Conservation (phyloP, 1,140 invertebrate species). For the Microplitis demolitor region DNA sequence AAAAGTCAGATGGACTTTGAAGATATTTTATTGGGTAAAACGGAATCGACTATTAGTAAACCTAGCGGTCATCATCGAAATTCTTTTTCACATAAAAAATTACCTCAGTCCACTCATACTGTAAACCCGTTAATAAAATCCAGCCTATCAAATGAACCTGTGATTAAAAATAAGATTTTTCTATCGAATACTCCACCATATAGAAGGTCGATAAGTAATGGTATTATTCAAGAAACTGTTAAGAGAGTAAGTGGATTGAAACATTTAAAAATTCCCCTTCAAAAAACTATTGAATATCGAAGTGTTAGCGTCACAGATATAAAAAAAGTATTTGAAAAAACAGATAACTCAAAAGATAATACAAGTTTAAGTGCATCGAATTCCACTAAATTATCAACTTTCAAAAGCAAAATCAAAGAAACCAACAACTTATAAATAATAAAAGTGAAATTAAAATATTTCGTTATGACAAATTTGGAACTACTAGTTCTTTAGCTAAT, state of each 20-base stretch:
- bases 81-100: neutral
- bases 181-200: slow-evolving; percentile 45
- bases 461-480: slow-evolving; percentile 65
- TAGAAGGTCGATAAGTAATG: slow-evolving; percentile 19
- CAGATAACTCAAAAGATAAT: slow-evolving; percentile 39
- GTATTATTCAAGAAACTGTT: slow-evolving; percentile 22
- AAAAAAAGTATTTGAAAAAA: slow-evolving; percentile 67
- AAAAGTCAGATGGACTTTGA: slow-evolving; percentile 52
- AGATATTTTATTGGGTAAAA: slow-evolving; percentile 45
- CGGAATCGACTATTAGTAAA: slow-evolving; percentile 12
- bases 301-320: slow-evolving; percentile 66
- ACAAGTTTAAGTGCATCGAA: neutral
- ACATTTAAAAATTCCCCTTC: slow-evolving; percentile 48
- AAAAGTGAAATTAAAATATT: slow-evolving; percentile 42
- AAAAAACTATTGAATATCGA: slow-evolving; percentile 42
- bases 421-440: slow-evolving; percentile 23
- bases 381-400: slow-evolving; percentile 48
- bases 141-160: slow-evolving; percentile 21
- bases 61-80: neutral
- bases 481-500: slow-evolving; percentile 68
- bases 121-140: no score
- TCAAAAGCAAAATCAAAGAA: slow-evolving; percentile 51
- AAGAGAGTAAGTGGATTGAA: neutral
- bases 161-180: slow-evolving; percentile 39
- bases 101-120: no score